A percentile compares a stretch with the other conserved stretches of the same genome.
Evolutionary conservation across 2,113 vertebrate species (phyloP).

Genomic region (Hymenochirus boettgeri): DNA sequence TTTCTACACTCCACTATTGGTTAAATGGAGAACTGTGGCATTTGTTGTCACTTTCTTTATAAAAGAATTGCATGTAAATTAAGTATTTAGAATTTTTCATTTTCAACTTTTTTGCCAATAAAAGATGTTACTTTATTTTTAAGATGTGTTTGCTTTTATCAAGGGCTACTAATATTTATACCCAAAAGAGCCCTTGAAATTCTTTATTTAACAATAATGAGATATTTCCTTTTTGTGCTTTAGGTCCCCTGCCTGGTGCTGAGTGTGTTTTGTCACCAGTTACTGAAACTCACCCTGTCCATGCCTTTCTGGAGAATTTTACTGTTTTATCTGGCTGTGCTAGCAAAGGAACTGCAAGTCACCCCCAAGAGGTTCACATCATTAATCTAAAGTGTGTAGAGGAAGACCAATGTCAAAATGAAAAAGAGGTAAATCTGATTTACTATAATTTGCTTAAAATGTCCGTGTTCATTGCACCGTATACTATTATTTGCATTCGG

Average conservation of each 20-base stretch:
- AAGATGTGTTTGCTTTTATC: too few relatives aligned
- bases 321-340: constrained; percentile 85
- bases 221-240: constrained; percentile 4
- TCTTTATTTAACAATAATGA: background rate
- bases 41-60: background rate
- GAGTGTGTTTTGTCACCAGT: constrained; percentile 77
- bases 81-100: too few relatives aligned
- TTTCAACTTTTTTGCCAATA: too few relatives aligned
- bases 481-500: too few relatives aligned
- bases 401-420: constrained; percentile 55
- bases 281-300: constrained; percentile 81
- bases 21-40: too few relatives aligned
- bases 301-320: constrained; percentile 82
- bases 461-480: too few relatives aligned
- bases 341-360: constrained; percentile 74
- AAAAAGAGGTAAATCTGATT: constrained; percentile 65
- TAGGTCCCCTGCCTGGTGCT: constrained; percentile 69
- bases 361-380: constrained; percentile 86
- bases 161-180: too few relatives aligned
- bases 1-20: too few relatives aligned
- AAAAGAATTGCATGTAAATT: too few relatives aligned
- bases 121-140: too few relatives aligned
- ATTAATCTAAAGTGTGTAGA: constrained; percentile 76
- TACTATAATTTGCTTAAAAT: too few relatives aligned
- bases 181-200: background rate